These are phyloP conservation scores for Phytoseiulus persimilis DNA, from an alignment of 2,888 invertebrate genomes.

Conservation along the genomic window DNA sequence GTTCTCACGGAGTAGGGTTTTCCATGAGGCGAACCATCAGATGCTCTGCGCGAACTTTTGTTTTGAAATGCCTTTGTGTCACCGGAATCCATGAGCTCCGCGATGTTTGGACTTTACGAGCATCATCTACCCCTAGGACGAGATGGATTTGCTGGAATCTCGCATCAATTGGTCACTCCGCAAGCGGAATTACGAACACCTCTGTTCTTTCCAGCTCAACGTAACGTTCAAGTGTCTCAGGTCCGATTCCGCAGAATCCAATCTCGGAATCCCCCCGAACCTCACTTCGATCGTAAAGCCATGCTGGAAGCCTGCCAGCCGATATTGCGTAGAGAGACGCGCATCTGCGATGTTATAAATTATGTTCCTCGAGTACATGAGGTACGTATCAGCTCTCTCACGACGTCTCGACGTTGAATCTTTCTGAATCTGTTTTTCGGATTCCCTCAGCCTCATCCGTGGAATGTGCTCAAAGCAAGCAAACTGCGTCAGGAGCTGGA, in stretches of 20 bases:
- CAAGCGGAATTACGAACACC: too few species aligned
- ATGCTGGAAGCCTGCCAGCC: constrained; percentile 44
- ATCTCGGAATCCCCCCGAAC: constrained; percentile 42
- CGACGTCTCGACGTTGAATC: background rate
- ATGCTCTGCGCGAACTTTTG: too few species aligned
- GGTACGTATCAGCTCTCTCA: background rate
- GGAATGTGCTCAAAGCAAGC: constrained; percentile 42
- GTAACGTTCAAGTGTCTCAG: background rate
- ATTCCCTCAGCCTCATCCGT: constrained; percentile 41
- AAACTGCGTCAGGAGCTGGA: constrained; percentile 41
- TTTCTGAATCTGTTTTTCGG: background rate
- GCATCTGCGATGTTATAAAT: background rate
- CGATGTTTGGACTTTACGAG: too few species aligned
- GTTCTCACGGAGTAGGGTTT: too few species aligned
- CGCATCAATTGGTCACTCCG: too few species aligned
- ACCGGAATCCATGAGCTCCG: too few species aligned
- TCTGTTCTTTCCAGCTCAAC: background rate
- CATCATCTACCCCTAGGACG: too few species aligned
- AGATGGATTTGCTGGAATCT: too few species aligned
- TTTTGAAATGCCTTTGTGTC: too few species aligned
- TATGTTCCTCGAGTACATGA: background rate
- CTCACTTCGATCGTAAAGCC: constrained; percentile 42
- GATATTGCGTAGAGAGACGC: constrained; percentile 36
- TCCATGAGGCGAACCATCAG: too few species aligned
- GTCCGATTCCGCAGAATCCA: constrained; percentile 32